A percentile compares a stretch with the other conserved stretches of the same genome.
Conservation (phyloP, 1,140 invertebrate species). For the Drosophila orosa region DNA sequence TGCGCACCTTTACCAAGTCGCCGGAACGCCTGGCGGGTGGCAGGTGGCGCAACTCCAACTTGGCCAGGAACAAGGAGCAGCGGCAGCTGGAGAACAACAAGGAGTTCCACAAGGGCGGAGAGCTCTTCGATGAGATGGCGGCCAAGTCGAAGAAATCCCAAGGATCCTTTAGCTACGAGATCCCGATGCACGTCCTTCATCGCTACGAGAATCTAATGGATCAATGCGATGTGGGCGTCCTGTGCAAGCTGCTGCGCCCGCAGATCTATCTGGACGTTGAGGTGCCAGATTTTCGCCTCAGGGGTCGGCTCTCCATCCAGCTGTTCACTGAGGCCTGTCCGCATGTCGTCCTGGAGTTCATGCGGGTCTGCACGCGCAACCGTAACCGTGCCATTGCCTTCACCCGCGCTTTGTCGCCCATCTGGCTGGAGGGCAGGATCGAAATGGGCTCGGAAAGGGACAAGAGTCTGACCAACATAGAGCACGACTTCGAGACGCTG, state of each 20-base stretch:
- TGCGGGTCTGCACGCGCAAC: conserved; percentile 58
- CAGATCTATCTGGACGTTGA: conserved; percentile 66
- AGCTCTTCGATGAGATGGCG: conserved; percentile 51
- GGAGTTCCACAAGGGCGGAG: conserved; percentile 52
- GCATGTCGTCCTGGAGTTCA: conserved; percentile 68
- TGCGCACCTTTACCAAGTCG: conserved; percentile 68
- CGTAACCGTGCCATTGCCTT: conserved; percentile 32
- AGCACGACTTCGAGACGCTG: conserved; percentile 73
- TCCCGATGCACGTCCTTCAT: conserved; percentile 67
- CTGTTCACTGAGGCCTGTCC: conserved; percentile 77
- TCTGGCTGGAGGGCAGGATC: conserved; percentile 71
- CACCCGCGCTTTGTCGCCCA: conserved; percentile 54
- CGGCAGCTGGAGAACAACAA: conserved; percentile 58
- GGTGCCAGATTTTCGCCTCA: conserved; percentile 44
- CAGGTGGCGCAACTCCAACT: conserved; percentile 52
- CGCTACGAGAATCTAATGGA: conserved; percentile 67
- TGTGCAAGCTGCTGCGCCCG: conserved; percentile 70
- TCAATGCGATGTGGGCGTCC: conserved; percentile 52
- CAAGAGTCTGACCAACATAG: conserved; percentile 51
- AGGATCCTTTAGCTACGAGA: conserved; percentile 58
- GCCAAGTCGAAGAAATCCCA: conserved; percentile 41
- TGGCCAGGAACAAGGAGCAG: conserved; percentile 61
- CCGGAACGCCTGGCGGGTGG: conserved; percentile 61
- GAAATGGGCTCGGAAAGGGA: conserved; percentile 22
- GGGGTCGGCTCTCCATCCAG: conserved; percentile 63